Base-by-base conservation (phyloP, 2,797 vertebrate species). In the Ctenochaetus hawaiiensis region DNA sequence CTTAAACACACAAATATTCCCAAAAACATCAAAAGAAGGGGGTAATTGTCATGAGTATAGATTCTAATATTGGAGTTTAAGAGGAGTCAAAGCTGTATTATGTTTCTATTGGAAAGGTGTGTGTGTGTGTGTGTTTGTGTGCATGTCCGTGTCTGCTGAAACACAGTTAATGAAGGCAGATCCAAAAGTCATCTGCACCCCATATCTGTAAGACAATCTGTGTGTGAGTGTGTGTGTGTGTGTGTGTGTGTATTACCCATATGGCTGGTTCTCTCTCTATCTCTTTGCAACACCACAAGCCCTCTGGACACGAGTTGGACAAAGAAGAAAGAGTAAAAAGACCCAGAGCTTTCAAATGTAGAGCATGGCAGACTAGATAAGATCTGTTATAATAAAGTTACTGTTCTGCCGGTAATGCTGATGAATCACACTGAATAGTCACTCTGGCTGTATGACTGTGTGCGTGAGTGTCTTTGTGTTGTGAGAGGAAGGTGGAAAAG, bases 321-420 rank as follows among this genome's bases (percentile, higher is more conserved):
- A 41, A 58, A 87, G 89, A 88, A 68, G 72, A 90, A 88, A 86
- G 84, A 77, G 73, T 43, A 62, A 69, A 59, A 73, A 82, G 67
- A 83, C 63, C 71, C 48, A 6, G 68, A 75, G 86, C 72, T 86
- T 90, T 85, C 73, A 75, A 88, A 86, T 81, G 45, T 78, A 81
- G 78, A 88, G 84, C 82, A 63, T 73, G 77, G 77, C 81, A 81
- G 68, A 82, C 39, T 2, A 64, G 89, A 92, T 92, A 87, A 81
- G 74, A 92, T 93, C 90, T 85, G 85, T 77, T 91, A 81, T 89
- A 91, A 91, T 90, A 83, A 90, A 89, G 89, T 91, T 89, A 82
- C 77, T 80, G 82, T 80, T 86, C 83, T 90, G 88, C 88, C 84
- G 53, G 90, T 90, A 91, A 91, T 79, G 74, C 85, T 84, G 87